Base-by-base conservation (phyloP, 1,140 invertebrate genomes). In the Caenorhabditis remanei region DNA sequence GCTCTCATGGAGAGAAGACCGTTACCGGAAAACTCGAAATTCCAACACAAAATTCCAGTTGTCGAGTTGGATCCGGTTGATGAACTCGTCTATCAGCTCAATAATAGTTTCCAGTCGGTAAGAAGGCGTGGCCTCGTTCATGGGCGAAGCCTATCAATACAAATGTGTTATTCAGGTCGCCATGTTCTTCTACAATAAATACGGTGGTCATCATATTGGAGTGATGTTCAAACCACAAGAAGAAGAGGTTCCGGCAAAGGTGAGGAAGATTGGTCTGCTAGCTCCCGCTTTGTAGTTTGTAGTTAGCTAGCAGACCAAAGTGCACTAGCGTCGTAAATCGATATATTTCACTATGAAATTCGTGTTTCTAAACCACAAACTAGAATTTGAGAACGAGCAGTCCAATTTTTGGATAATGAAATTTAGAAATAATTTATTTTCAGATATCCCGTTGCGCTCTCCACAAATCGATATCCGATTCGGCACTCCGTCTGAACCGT, bases 111-210 rank as follows among this genome's bases (percentile, higher is more conserved):
- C 16, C 65, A 58, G 4, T 9, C 40, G 21, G 21, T 50, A 50
- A 61, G 58, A 94, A 93, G 32, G 32, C 32, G 32, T 32, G 32
- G 32, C 32, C 32, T 32, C 32, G 32, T 32, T 32, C 2, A 32
- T 32, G 32, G 32, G 32, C 32, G 2, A 2, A 32, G 32, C 2
- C 2, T 32, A 32, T 32, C 32, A 32, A 32, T n/a, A n/a, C n/a
- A n/a, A n/a, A n/a, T n/a, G n/a, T 32, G 32, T 94, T 75, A 24
- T 53, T n/a, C 40, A 50, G 19, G 56, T 85, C 90, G 96, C 96
- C 1, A 92, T 96, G 46, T 98, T 98, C 93, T 97, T 98, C 92
- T 95, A 97, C 92, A 96, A 98, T 93, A 93, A 94, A 0, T 96
- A 95, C 93, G 96, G 96, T 32, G 96, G 96, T 43, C 94, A 94